These are phyloP conservation scores for Drosophila saltans DNA, from an alignment of 1,140 invertebrate species.

Conservation along the genomic window DNA sequence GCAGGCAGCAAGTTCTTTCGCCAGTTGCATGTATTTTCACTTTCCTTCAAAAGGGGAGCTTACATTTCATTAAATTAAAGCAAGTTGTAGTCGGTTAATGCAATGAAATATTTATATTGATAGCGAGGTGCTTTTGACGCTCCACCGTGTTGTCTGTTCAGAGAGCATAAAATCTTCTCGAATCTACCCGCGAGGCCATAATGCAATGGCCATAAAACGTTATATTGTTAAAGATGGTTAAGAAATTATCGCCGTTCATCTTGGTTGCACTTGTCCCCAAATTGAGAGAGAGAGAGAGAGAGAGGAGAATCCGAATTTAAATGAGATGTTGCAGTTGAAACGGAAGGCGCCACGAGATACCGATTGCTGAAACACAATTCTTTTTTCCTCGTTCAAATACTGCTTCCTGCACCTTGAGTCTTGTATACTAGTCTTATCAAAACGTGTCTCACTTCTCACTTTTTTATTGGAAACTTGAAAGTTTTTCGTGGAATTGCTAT, in stretches of 20 bases:
- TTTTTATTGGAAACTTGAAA: slow-evolving; percentile 39
- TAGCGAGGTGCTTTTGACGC: slow-evolving; percentile 3
- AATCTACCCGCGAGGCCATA: not conserved
- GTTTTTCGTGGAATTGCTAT: slow-evolving; percentile 53
- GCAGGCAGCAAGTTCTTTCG: slow-evolving; percentile 45
- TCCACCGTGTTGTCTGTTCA: not conserved
- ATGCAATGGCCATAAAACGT: slow-evolving; percentile 6
- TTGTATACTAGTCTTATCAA: slow-evolving; percentile 10
- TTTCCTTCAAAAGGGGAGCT: slow-evolving; percentile 24
- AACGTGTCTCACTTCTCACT: slow-evolving; percentile 48
- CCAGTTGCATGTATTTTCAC: slow-evolving; percentile 45
- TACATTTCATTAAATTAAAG: slow-evolving; percentile 29
- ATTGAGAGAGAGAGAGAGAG: slow-evolving; percentile 6
- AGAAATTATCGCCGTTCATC: slow-evolving; percentile 66
- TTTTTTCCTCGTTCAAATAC: not conserved
- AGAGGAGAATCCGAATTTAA: slow-evolving; percentile 2
- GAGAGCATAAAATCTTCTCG: not conserved
- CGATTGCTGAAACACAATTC: not conserved
- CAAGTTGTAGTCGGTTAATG: slow-evolving; percentile 13
- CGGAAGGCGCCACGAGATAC: not conserved
- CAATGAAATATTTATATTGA: slow-evolving; percentile 15
- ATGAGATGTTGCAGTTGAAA: not conserved
- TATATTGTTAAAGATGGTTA: slow-evolving; percentile 43
- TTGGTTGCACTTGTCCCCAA: slow-evolving; percentile 39
- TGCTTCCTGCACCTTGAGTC: slow-evolving; percentile 7